Evolutionary conservation across 1,140 invertebrate species (phyloP), one percentile per base, ranked within the genome.

Genomic region (Drosophila punjabiensis): DNA sequence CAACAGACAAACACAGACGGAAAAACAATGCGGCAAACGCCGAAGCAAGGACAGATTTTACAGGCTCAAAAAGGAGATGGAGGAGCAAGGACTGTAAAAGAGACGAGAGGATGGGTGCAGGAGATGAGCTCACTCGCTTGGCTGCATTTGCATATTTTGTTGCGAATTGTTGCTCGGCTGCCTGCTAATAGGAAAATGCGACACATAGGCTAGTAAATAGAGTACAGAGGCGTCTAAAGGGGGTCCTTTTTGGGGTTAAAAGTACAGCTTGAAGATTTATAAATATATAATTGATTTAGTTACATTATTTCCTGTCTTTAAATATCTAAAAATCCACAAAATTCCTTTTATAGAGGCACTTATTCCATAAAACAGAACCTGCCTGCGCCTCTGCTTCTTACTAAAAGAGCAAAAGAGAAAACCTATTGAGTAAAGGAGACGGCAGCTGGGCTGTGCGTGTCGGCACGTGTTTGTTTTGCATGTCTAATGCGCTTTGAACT

Each of bases 141-240:
- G 70, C 74, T 88, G 85, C 73, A 88, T 89, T 88, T 88, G 85
- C 78, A 88, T 85, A 88, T 89, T 89, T 89, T 85, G 85, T 84
- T 79, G 81, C 81, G 64, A 88, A 88, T 88, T 86, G 82, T 85
- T 89, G 80, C 81, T 88, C 71, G 76, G 67, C 83, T 86, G 71
- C 33, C 69, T 81, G 85, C 85, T 88, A 88, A 88, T 88, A 88
- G 85, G 78, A 88, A 88, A 88, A 89, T 84, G 85, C 85, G 85
- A 69, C 85, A 84, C 67, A 88, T 63, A 76, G 65, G 60, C 59
- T 20, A 47, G 35, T 5, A 33, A 77, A 45, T 37, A 24, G 50
- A 32, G 20, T 20, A 20, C 53, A 66, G 39, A 28, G 33, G 39
- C 45, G 10, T n/a, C 13, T 14, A 32, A 4, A 20, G 10, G 9